phyloP scores from a whole-genome alignment of 2,888 invertebrate species.

The Empis stercorea region DNA sequence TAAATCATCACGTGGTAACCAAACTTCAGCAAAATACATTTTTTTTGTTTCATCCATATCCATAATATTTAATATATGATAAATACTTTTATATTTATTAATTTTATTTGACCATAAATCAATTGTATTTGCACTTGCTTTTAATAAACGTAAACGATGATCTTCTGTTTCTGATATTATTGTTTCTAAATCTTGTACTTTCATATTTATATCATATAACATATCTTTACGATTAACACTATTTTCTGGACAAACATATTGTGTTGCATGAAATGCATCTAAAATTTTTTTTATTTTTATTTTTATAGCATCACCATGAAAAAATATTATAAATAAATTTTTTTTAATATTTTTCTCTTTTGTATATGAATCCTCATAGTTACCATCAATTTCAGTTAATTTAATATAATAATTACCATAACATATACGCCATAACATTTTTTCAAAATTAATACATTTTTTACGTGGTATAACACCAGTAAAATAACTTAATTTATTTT shows the following conservation, averaged over 20 bases:
- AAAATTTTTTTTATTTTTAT: constrained; percentile 69
- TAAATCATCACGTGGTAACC: constrained; percentile 62
- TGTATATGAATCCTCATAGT: constrained; percentile 55
- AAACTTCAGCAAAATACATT: constrained; percentile 73
- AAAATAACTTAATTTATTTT: constrained; percentile 55
- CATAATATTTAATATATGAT: constrained; percentile 80
- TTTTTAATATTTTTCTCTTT: background rate
- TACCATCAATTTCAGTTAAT: constrained; percentile 77
- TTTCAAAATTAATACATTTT: constrained; percentile 82
- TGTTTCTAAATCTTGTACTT: constrained; percentile 59
- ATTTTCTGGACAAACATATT: constrained; percentile 73
- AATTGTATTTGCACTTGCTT: constrained; percentile 16
- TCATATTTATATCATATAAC: constrained; percentile 57
- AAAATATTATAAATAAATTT: constrained; percentile 59
- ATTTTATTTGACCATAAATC: constrained; percentile 70
- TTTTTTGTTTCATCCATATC: constrained; percentile 72
- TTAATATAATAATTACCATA: constrained; percentile 87
- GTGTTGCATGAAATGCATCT: constrained; percentile 66
- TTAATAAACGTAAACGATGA: constrained; percentile 58
- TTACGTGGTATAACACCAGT: constrained; percentile 89
- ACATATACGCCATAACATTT: constrained; percentile 92
- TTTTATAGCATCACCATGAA: constrained; percentile 67
- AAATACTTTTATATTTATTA: constrained; percentile 73
- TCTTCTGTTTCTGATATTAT: constrained; percentile 62
- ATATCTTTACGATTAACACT: constrained; percentile 57